Conservation (phyloP, 2,888 invertebrate genomes). For the Dinocampus coccinellae region DNA sequence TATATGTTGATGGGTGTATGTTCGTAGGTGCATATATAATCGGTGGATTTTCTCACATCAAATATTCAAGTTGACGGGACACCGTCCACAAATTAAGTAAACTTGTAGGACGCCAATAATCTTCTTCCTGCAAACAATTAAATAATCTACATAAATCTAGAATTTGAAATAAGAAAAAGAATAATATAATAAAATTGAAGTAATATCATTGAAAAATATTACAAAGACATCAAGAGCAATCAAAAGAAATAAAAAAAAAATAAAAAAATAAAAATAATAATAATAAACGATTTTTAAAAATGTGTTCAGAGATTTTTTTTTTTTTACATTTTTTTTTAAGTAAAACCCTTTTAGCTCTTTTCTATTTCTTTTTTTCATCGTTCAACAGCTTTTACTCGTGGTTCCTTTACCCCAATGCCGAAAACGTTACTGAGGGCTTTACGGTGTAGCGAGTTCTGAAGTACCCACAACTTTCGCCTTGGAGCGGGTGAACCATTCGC, state of each 20-base stretch:
- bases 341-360: not conserved
- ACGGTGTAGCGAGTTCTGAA: constrained; percentile 51
- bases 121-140: constrained; percentile 5
- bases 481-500: constrained; percentile 40
- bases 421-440: constrained; percentile 52
- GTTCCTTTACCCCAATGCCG: constrained; percentile 48
- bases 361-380: constrained; percentile 38
- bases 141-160: not conserved
- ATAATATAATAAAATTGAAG: not conserved
- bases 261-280: too few relatives aligned
- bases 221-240: not conserved
- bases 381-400: constrained; percentile 47
- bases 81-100: not conserved
- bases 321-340: not conserved
- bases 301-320: not conserved
- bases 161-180: not conserved
- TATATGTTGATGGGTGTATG: not conserved
- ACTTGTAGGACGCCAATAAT: not conserved
- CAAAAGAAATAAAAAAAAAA: not conserved
- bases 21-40: constrained; percentile 18
- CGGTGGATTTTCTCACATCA: not conserved
- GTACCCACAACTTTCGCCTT: constrained; percentile 53
- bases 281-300: not conserved
- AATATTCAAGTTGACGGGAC: constrained; percentile 10
- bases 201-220: not conserved